These are phyloP conservation scores for Drosophila birchii DNA, from an alignment of 2,888 invertebrate genomes.

Conservation along the genomic window DNA sequence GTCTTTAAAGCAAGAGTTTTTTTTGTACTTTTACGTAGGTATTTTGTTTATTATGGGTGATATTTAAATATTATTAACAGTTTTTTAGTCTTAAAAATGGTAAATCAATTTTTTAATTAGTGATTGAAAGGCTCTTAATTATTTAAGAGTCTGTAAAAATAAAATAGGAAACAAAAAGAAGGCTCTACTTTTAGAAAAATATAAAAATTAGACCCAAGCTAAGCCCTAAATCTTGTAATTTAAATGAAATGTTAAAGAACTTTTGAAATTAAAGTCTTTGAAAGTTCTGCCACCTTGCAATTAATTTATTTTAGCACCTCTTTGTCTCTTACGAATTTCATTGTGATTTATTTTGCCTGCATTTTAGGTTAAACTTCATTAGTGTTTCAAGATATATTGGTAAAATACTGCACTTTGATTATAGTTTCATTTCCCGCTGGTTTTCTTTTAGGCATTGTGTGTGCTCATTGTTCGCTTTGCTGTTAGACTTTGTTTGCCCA, in stretches of 20 bases:
- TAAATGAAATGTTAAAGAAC: background rate
- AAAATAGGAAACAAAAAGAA: too few species aligned
- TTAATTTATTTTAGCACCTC: background rate
- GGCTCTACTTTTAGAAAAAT: too few species aligned
- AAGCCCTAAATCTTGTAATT: background rate
- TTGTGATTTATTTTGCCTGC: background rate
- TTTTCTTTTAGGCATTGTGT: conserved; percentile 10
- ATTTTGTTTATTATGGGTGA: background rate
- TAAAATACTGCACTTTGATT: conserved; percentile 13
- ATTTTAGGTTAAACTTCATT: background rate
- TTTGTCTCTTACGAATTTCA: background rate
- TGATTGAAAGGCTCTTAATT: too few species aligned
- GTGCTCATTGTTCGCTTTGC: conserved; percentile 50
- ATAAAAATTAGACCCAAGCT: too few species aligned
- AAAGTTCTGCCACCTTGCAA: background rate
- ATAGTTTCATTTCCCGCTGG: conserved; percentile 53
- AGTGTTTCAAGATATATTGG: background rate
- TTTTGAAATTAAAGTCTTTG: background rate
- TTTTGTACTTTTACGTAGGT: background rate
- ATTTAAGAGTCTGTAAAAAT: too few species aligned
- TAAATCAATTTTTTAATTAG: too few species aligned
- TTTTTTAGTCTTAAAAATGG: too few species aligned
- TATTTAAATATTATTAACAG: background rate
- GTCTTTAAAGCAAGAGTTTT: conserved; percentile 7
- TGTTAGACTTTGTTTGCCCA: conserved; percentile 63